Evolutionary conservation across 2,888 invertebrate species (phyloP), one percentile per base, ranked within the genome.

Genomic region (Asteroscopus sphinx): DNA sequence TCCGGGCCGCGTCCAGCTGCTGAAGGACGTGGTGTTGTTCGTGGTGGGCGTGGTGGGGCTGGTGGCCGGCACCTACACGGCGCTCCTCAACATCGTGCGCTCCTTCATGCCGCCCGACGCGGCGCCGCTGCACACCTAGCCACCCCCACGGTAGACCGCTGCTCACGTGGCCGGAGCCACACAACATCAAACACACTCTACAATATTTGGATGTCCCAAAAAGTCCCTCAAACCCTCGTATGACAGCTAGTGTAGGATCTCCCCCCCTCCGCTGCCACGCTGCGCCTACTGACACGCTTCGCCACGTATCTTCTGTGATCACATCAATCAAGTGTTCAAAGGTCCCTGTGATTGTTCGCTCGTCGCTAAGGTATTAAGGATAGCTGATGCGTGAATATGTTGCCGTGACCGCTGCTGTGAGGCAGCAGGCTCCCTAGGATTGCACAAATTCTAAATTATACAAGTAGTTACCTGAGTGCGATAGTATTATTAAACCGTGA

Each of bases 61-160:
- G 5, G 76, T 96, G 4, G 95, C 96, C 2, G 97, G 97, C 40
- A 96, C 96, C 0, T 96, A 95, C 76, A 95, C 96, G 0, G 96
- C 96, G 60, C 77, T 97, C 4, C 78, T 88, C 0, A 95, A 94
- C 68, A 96, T 96, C 68, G 90, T 96, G 33, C 68, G 68, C 11
- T 88, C 92, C 9, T 92, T 92, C 77, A 72, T 79, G 46, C 71
- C 72, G 2, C 26, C 26, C 0, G 37, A 58, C 1, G 8, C 37
- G 7, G 9, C 3, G 21, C 11, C 48, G 0, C 21, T 15, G 30
- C 55, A 60, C 39, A 37, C 47, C 15, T 57, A 48, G 48, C 36
- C 36, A 12, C 12, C 13, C 13, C 35, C 13, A 8, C 35, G 2
- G 1, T 13, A 15, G 3, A 15, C 3, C 15, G 8, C 13, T 5